Evolutionary conservation across 2,113 vertebrate species (phyloP).

Genomic region (Cebus imitator): DNA sequence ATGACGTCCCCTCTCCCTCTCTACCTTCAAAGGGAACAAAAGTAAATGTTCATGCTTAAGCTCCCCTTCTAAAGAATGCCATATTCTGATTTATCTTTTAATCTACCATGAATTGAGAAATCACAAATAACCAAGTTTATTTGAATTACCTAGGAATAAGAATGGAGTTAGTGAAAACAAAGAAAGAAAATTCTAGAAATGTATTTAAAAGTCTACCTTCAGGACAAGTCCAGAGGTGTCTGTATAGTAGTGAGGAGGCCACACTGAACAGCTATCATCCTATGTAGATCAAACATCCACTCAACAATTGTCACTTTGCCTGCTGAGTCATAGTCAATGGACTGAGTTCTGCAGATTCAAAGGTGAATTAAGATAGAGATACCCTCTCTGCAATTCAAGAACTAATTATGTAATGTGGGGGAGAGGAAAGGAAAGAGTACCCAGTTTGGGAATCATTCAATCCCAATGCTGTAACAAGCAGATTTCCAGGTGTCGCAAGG

Average conservation of each 20-base stretch:
- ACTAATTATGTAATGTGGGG: background rate
- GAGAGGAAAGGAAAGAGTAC: background rate
- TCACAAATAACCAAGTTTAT: background rate
- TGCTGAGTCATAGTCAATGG: too few relatives aligned
- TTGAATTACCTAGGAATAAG: background rate
- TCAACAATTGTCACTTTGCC: background rate
- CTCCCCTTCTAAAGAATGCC: background rate
- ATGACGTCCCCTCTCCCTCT: too few relatives aligned
- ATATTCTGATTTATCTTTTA: background rate
- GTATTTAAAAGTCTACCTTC: background rate
- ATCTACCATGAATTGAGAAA: background rate
- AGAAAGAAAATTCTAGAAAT: constrained; percentile 20
- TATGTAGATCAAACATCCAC: background rate
- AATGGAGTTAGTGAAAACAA: background rate
- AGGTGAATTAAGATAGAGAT: background rate
- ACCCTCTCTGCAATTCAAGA: background rate
- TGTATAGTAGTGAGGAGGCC: background rate
- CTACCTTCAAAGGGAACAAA: background rate
- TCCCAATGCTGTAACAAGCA: background rate
- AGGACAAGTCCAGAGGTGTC: background rate
- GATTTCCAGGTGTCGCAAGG: background rate
- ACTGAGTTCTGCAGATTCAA: too few relatives aligned
- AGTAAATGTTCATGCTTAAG: background rate
- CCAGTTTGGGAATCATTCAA: background rate
- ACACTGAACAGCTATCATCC: background rate